Evolutionary conservation across 2,888 invertebrate species (phyloP), one percentile per base, ranked within the genome.

Genomic region (Drosophila birchii): DNA sequence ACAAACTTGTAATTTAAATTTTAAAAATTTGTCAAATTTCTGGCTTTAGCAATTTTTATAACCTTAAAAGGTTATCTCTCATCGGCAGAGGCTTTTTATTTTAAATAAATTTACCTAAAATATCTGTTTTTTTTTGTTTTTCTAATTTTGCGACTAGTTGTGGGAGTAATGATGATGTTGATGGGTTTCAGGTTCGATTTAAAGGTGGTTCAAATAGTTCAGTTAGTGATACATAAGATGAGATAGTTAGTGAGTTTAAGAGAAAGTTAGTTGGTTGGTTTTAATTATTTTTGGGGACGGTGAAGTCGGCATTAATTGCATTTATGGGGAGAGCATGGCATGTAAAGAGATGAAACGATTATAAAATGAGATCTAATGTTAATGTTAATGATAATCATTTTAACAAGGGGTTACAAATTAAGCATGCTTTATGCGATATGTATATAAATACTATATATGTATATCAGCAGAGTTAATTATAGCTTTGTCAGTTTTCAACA

Each of bases 281-380:
- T 73, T 61, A 57, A 75, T 70, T 83, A 78, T 75, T 63, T 81
- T 72, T 23, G 23, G 79, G 82, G 85, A 78, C 77, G 86, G 76
- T 88, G 79, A 76, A 54, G 74, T 68, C 78, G 79, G 80, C 86
- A 88, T 81, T 86, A 79, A 62, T 80, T 85, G 85, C 80, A 75
- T 78, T 86, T 84, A 55, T 75, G 55, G 84, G 72, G 75, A 55
- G 68, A 66, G 72, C 86, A 90, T 90, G 90, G 90, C 91, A 90
- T 90, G 90, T 89, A 90, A 90, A 88, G 88, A 88, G 90, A 89
- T 78, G 75, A 86, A 86, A 84, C 80, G 83, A 78, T 49, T 63
- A 55, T 45, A 68, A 47, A 47, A 81, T 88, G 80, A 88, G 73
- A 54, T 59, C 51, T 58, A 55, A 43, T n/a, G 67, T 76, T 69